A percentile compares a stretch with the other conserved stretches of the same genome.
These are phyloP conservation scores for Macrosteles quadrilineatus DNA, from an alignment of 1,140 invertebrate genomes.

Conservation along the genomic window DNA sequence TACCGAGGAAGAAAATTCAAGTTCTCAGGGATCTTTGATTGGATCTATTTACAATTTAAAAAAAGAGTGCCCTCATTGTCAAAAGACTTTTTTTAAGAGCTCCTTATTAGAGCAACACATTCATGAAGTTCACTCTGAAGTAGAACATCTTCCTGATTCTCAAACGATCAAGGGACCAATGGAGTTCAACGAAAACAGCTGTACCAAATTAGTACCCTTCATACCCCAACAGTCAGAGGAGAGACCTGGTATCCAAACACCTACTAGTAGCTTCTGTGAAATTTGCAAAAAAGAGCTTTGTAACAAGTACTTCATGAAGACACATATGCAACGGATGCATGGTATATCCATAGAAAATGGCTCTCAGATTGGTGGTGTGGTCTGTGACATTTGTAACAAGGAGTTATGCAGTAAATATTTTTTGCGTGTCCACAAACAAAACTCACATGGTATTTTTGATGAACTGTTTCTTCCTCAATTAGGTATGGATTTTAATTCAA, in stretches of 20 bases:
- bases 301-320: conserved; percentile 99
- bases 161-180: neutral
- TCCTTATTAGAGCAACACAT: conserved; percentile 63
- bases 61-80: conserved; percentile 52
- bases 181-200: conserved; percentile 19
- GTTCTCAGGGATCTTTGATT: conserved; percentile 25
- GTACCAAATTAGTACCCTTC: neutral
- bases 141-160: neutral
- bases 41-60: neutral
- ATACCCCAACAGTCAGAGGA: neutral
- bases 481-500: conserved; percentile 32
- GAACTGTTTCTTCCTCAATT: conserved; percentile 51
- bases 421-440: conserved; percentile 94
- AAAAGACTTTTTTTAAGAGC: conserved; percentile 61
- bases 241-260: conserved; percentile 49
- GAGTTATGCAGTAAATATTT: conserved; percentile 98
- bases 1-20: conserved; percentile 41
- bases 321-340: conserved; percentile 99
- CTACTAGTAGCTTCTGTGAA: conserved; percentile 90
- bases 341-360: conserved; percentile 94
- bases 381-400: conserved; percentile 97
- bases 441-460: conserved; percentile 92
- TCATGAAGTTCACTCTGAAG: conserved; percentile 51
- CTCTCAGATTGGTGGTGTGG: conserved; percentile 86
- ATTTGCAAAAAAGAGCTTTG: conserved; percentile 99